These are phyloP conservation scores for Tethea ocularis DNA, from an alignment of 2,888 invertebrate species.

Conservation along the genomic window DNA sequence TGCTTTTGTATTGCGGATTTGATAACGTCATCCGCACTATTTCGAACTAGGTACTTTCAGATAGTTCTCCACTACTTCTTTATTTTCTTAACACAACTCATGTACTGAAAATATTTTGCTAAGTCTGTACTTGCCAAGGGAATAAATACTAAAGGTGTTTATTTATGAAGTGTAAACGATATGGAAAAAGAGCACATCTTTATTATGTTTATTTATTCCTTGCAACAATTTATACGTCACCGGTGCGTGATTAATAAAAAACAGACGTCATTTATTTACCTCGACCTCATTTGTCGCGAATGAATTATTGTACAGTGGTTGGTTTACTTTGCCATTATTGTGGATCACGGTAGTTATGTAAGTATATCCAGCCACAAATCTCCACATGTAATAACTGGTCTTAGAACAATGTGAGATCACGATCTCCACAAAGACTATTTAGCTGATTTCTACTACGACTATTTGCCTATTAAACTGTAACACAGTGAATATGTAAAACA, in stretches of 20 bases:
- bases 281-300: slow-evolving; percentile 29
- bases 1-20: background rate
- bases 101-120: background rate
- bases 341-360: background rate
- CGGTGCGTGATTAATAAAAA: slow-evolving; percentile 12
- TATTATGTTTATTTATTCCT: background rate
- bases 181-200: background rate
- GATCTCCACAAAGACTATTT: background rate
- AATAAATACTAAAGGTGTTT: background rate
- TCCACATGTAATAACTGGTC: slow-evolving; percentile 3
- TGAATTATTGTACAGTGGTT: slow-evolving; percentile 5
- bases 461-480: background rate
- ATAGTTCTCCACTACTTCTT: background rate
- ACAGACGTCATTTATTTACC: slow-evolving; percentile 28
- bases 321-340: slow-evolving; percentile 3
- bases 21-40: background rate
- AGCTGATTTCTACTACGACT: no score
- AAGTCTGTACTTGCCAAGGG: background rate
- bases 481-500: no score
- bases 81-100: background rate
- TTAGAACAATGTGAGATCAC: background rate
- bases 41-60: background rate
- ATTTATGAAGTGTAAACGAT: background rate
- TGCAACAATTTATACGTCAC: slow-evolving; percentile 5
- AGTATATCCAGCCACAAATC: slow-evolving; percentile 4